Evolutionary conservation across 2,113 vertebrate genomes (phyloP).

Genomic region (Sarotherodon lohbergeri): DNA sequence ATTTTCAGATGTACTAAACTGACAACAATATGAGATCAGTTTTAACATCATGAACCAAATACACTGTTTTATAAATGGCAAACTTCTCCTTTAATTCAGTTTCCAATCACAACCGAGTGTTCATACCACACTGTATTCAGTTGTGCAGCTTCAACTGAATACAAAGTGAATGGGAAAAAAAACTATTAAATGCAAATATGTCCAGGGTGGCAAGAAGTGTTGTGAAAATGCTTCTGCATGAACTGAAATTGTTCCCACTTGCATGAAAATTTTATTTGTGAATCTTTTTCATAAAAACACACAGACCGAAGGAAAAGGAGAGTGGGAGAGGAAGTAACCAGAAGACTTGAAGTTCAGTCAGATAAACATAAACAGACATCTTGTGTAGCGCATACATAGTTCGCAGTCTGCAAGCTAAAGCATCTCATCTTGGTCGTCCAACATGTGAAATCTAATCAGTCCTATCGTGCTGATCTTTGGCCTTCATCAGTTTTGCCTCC

Average conservation of each 20-base stretch:
- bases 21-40: background rate
- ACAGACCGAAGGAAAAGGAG: background rate
- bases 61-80: background rate
- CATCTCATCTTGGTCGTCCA: background rate
- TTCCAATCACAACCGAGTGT: background rate
- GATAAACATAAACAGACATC: background rate
- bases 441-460: background rate
- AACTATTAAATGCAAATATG: background rate
- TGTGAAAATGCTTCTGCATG: background rate
- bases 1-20: background rate
- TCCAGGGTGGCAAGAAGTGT: background rate
- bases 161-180: background rate
- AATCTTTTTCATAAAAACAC: background rate
- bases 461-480: background rate
- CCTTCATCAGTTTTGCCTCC: background rate
- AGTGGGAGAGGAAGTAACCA: background rate
- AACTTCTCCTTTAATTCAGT: background rate
- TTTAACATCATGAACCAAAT: background rate
- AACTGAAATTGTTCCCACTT: accelerated
- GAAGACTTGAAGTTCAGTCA: background rate
- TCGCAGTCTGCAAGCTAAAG: background rate
- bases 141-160: background rate
- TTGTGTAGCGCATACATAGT: background rate
- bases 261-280: background rate
- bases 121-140: background rate